Percentiles rank a stretch among this genome's conserved stretches.
These are phyloP conservation scores for Cistogaster globosa DNA, from an alignment of 2,888 invertebrate species.

Conservation along the genomic window DNA sequence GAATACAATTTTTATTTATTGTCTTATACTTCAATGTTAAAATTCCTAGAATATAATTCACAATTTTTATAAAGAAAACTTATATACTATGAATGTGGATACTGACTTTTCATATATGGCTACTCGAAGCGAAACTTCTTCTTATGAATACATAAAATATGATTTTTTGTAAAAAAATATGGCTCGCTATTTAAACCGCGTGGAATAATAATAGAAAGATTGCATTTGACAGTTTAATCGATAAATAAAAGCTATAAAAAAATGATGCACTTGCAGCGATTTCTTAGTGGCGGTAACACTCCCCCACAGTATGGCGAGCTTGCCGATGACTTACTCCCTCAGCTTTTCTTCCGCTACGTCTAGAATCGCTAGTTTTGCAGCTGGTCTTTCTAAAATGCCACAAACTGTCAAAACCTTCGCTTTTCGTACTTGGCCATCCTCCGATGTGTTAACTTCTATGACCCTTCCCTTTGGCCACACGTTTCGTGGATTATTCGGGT, in stretches of 20 bases:
- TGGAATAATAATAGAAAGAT: conserved; percentile 7
- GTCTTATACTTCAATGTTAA: background rate
- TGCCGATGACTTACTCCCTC: conserved; percentile 11
- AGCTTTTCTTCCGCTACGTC: conserved; percentile 8
- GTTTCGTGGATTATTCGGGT: conserved; percentile 11
- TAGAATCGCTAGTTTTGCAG: conserved; percentile 7
- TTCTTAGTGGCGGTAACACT: conserved; percentile 27
- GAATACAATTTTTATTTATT: background rate
- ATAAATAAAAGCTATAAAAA: conserved; percentile 8
- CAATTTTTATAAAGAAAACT: background rate
- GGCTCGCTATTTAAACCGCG: conserved; percentile 14
- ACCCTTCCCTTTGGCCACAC: conserved; percentile 19
- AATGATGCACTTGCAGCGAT: background rate
- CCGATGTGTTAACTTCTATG: background rate
- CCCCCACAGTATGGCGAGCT: conserved; percentile 35
- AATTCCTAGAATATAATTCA: background rate
- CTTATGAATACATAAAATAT: background rate
- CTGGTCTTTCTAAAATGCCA: conserved; percentile 28
- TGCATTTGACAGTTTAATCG: conserved; percentile 15
- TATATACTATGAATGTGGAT: background rate
- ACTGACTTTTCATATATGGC: background rate
- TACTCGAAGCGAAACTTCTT: background rate
- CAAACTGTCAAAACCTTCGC: conserved; percentile 18
- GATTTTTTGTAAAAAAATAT: background rate
- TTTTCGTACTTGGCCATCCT: conserved; percentile 29